Evolutionary conservation across 53 echinoderm and acorn worm genomes (phyloP).

Genomic region (Astropecten irregularis): DNA sequence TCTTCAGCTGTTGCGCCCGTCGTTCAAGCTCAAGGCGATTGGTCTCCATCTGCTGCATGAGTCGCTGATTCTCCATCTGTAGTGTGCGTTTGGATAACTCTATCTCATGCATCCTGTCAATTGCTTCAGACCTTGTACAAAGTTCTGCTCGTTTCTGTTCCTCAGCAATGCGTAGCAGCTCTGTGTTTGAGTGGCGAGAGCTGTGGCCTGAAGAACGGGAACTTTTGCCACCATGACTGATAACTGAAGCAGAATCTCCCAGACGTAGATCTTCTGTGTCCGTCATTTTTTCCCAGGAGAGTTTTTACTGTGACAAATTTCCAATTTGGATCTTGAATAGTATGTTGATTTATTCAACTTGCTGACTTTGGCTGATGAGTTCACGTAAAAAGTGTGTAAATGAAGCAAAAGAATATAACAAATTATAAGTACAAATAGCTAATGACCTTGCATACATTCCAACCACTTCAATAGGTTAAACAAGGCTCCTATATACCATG

Average conservation of each 20-base stretch:
- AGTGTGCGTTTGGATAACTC: neutral
- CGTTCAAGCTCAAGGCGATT: neutral
- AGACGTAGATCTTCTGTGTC: neutral
- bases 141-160: neutral
- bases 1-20: neutral
- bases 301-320: conserved; percentile 12
- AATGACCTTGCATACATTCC: too few relatives aligned
- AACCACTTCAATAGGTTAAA: too few relatives aligned
- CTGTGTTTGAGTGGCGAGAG: neutral
- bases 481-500: too few relatives aligned
- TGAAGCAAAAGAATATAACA: too few relatives aligned
- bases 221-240: neutral
- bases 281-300: neutral
- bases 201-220: neutral
- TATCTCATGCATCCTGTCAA: neutral
- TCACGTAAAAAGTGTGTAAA: too few relatives aligned
- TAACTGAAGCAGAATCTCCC: neutral
- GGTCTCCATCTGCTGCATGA: conserved; percentile 1
- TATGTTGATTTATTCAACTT: too few relatives aligned
- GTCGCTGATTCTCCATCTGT: neutral
- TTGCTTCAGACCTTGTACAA: neutral
- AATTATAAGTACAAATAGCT: too few relatives aligned
- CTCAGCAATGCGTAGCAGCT: neutral
- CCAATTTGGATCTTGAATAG: too few relatives aligned
- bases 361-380: too few relatives aligned